Conservation (phyloP, 2,797 vertebrate genomes). For the Ptychobarbus kaznakovi region DNA sequence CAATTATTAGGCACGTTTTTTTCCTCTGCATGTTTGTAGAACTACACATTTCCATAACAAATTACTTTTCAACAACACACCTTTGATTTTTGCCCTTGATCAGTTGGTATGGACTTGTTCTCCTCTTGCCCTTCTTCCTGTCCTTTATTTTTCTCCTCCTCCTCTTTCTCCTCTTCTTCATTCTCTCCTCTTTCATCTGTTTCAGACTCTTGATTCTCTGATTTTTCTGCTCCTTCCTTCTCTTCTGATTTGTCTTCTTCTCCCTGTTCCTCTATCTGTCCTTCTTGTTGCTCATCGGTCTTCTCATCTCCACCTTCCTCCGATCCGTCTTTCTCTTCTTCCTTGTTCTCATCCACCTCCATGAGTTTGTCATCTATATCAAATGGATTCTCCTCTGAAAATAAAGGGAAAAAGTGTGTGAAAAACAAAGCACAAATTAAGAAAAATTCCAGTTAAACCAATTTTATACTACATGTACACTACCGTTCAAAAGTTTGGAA, state of each 20-base stretch:
- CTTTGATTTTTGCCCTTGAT: slow-evolving; percentile 84
- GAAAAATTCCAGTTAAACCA: not conserved
- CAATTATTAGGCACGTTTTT: not conserved
- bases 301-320: slow-evolving; percentile 67
- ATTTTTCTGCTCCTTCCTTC: slow-evolving; percentile 66
- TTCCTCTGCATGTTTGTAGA: not conserved
- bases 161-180: slow-evolving; percentile 62
- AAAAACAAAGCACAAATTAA: not conserved
- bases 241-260: slow-evolving; percentile 69
- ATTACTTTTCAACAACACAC: slow-evolving; percentile 67
- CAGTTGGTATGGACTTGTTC: slow-evolving; percentile 68
- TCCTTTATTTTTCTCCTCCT: slow-evolving; percentile 66
- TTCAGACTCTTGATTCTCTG: slow-evolving; percentile 69
- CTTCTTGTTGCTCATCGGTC: slow-evolving; percentile 68
- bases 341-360: slow-evolving; percentile 75
- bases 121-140: slow-evolving; percentile 65
- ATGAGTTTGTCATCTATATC: slow-evolving; percentile 84
- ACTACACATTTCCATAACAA: not conserved
- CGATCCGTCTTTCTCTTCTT: slow-evolving; percentile 61
- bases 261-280: slow-evolving; percentile 66
- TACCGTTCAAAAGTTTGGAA: not conserved
- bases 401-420: not conserved
- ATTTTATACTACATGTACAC: not conserved
- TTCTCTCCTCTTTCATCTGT: slow-evolving; percentile 64
- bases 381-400: slow-evolving; percentile 85